A percentile compares a stretch with the other conserved stretches of the same genome.
These are phyloP conservation scores for Oryctolagus cuniculus DNA, from an alignment of 2,113 vertebrate species.

Conservation along the genomic window mOryCun1.1 NC_091444.1:15704001-15704500, in stretches of 20 bases:
- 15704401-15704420: neutral
- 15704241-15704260: neutral
- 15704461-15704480: constrained; percentile 22
- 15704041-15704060: fast-evolving
- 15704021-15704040: fast-evolving
- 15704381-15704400: neutral
- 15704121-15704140: neutral
- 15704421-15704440: constrained; percentile 25
- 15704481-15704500: constrained; percentile 50
- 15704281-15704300: neutral
- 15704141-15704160: neutral
- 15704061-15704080: fast-evolving
- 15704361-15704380: neutral
- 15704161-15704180: neutral
- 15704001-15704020: too few relatives aligned
- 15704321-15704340: neutral
- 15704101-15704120: neutral
- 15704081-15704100: fast-evolving
- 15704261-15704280: neutral
- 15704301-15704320: neutral
- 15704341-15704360: neutral
- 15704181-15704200: neutral
- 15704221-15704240: neutral
- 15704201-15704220: neutral
- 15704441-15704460: constrained; percentile 31